Percentiles rank a stretch among this genome's conserved stretches.
phyloP scores from a whole-genome alignment of 2,797 vertebrate species.

The Gymnoscopelus microlampas region DNA sequence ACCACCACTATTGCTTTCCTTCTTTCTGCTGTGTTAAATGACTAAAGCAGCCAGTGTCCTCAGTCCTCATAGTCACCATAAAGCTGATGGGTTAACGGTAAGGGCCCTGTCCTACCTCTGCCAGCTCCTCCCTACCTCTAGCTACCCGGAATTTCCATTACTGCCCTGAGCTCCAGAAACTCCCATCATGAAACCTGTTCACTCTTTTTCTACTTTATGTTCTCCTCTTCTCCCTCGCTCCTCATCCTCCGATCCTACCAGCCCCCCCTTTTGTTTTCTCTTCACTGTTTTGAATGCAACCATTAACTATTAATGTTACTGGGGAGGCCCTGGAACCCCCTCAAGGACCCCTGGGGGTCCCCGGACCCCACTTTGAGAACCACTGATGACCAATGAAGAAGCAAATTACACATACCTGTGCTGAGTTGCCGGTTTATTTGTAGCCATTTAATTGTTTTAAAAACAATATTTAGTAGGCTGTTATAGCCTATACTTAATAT shows the following conservation, averaged over 20 bases:
- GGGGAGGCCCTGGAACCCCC: too few relatives aligned
- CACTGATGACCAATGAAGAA: too few relatives aligned
- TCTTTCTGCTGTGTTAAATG: slow-evolving; percentile 54
- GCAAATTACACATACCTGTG: slow-evolving; percentile 2
- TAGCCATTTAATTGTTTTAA: neutral
- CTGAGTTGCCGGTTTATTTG: slow-evolving; percentile 53
- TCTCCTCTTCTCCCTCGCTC: slow-evolving; percentile 14
- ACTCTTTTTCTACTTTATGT: slow-evolving; percentile 33
- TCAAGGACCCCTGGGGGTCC: too few relatives aligned
- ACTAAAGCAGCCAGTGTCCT: slow-evolving; percentile 58
- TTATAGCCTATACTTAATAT: too few relatives aligned
- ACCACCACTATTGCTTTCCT: slow-evolving; percentile 51
- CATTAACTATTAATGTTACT: too few relatives aligned
- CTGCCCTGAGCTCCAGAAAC: slow-evolving; percentile 68
- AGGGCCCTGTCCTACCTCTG: slow-evolving; percentile 41
- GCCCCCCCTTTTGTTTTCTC: slow-evolving; percentile 1
- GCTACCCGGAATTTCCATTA: slow-evolving; percentile 78
- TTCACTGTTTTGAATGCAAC: too few relatives aligned
- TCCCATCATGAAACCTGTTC: slow-evolving; percentile 58
- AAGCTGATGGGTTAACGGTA: slow-evolving; percentile 59
- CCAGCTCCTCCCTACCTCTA: slow-evolving; percentile 48
- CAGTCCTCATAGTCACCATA: slow-evolving; percentile 59
- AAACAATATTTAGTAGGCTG: too few relatives aligned
- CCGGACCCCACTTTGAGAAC: too few relatives aligned
- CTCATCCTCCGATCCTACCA: too few relatives aligned